A percentile compares a stretch with the other conserved stretches of the same genome.
Conservation (phyloP, 1,140 invertebrate species). For the Ephestia elutella region DNA sequence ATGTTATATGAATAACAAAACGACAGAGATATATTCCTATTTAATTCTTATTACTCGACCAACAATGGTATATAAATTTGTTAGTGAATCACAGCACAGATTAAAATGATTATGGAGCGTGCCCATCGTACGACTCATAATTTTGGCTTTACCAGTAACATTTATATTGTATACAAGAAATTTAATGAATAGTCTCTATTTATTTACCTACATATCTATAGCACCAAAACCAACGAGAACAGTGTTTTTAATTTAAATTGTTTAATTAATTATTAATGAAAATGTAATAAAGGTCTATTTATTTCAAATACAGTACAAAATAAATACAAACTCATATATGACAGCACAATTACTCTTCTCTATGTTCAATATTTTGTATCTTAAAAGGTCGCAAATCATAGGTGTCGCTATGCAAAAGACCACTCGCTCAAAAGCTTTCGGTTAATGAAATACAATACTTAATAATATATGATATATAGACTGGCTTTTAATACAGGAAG, state of each 20-base stretch:
- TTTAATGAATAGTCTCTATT: no score
- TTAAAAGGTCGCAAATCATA: neutral
- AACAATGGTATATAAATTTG: constrained; percentile 56
- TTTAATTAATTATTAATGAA: no score
- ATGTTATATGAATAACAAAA: constrained; percentile 74
- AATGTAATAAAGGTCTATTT: no score
- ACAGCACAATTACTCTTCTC: no score
- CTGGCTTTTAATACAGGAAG: neutral
- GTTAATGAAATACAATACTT: constrained; percentile 1
- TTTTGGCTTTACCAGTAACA: no score
- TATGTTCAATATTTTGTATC: neutral
- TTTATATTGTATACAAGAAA: no score
- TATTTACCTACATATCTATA: no score
- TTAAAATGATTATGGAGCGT: neutral
- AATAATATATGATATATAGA: neutral
- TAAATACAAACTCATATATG: no score
- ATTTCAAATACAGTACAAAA: no score
- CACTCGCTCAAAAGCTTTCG: neutral
- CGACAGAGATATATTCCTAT: constrained; percentile 68
- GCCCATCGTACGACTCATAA: no score
- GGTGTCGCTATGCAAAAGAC: neutral
- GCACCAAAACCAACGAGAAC: no score
- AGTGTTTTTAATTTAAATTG: no score
- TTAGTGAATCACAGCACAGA: constrained; percentile 10
- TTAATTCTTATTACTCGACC: constrained; percentile 65